Evolutionary conservation across 2,888 invertebrate species (phyloP).

Genomic region (Platycheirus rosarum): DNA sequence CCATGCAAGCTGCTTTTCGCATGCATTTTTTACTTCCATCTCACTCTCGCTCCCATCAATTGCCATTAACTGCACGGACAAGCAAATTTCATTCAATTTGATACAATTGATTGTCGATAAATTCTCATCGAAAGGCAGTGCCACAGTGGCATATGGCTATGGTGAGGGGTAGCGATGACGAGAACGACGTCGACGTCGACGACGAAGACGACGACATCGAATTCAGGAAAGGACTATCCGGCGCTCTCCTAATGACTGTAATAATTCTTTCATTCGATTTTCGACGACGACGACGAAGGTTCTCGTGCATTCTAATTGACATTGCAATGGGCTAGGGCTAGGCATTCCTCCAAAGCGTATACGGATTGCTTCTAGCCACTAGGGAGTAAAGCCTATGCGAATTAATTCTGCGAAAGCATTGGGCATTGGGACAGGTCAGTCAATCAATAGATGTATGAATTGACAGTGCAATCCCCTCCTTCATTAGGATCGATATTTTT

Average conservation of each 20-base stretch:
- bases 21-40: not conserved
- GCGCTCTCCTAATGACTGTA: conserved; percentile 44
- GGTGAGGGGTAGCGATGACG: not conserved
- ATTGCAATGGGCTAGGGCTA: conserved; percentile 46
- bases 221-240: conserved; percentile 1
- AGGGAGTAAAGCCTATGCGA: conserved; percentile 30
- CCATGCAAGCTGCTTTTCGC: conserved; percentile 27
- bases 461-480: not conserved
- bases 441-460: conserved; percentile 59
- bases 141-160: conserved; percentile 5
- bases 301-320: conserved; percentile 69
- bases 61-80: not conserved
- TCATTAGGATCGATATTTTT: conserved; percentile 57
- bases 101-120: conserved; percentile 69
- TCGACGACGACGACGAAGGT: conserved; percentile 26
- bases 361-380: not conserved
- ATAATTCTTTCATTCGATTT: conserved; percentile 63
- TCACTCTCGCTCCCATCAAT: not conserved
- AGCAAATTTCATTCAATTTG: conserved; percentile 45
- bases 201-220: not conserved
- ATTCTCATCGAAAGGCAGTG: conserved; percentile 51
- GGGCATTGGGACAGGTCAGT: conserved; percentile 72
- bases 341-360: not conserved
- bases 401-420: conserved; percentile 67
- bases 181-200: not conserved